These are phyloP conservation scores for Oreochromis grahami DNA, from an alignment of 2,797 vertebrate species.

Conservation along the genomic window DNA sequence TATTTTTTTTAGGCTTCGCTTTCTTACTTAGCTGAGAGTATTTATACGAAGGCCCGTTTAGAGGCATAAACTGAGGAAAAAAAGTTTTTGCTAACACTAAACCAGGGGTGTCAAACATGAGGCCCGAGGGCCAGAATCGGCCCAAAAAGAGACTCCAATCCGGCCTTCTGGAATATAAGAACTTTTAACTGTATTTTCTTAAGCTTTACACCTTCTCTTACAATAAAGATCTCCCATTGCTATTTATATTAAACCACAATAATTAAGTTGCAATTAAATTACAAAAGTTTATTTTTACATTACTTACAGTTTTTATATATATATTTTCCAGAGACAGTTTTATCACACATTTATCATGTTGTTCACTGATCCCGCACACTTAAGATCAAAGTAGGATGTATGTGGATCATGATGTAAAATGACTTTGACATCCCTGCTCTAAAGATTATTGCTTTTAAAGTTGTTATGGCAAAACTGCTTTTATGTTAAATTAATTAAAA, in stretches of 20 bases:
- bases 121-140: not conserved
- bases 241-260: not conserved
- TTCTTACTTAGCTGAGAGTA: not conserved
- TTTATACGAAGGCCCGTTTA: not conserved
- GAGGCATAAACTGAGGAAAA: not conserved
- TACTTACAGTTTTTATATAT: rapidly evolving
- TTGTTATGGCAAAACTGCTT: not conserved
- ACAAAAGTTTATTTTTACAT: not conserved
- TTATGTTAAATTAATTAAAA: no score
- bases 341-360: not conserved
- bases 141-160: not conserved
- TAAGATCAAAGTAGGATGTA: not conserved
- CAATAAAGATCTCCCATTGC: not conserved
- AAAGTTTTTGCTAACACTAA: not conserved
- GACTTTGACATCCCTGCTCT: not conserved
- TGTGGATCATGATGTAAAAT: not conserved
- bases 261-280: not conserved
- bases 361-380: not conserved
- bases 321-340: not conserved
- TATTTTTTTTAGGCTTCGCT: not conserved
- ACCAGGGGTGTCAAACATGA: not conserved
- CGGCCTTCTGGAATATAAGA: not conserved
- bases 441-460: not conserved
- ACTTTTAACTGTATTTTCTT: not conserved
- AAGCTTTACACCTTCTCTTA: not conserved